A percentile compares a stretch with the other conserved stretches of the same genome.
These are phyloP conservation scores for Acanthosoma haemorrhoidale DNA, from an alignment of 2,888 invertebrate genomes.

Conservation along the genomic window DNA sequence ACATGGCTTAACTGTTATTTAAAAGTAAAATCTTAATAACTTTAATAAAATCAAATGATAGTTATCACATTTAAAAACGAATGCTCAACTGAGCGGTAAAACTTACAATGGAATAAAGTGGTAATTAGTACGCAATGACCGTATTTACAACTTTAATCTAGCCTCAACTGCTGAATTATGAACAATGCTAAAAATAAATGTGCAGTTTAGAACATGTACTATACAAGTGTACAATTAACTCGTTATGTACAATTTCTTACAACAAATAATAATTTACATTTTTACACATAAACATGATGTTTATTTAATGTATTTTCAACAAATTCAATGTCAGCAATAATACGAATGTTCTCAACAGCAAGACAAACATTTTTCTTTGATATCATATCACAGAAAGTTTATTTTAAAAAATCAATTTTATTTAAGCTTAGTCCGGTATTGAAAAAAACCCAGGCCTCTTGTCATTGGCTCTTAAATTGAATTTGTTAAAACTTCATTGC, in stretches of 20 bases:
- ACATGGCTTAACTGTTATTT: neutral
- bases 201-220: slow-evolving; percentile 11
- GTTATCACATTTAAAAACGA: slow-evolving; percentile 23
- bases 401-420: neutral
- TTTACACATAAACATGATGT: neutral
- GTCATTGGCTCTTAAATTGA: neutral
- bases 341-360: neutral
- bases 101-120: neutral
- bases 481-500: slow-evolving; percentile 9
- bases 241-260: slow-evolving; percentile 20
- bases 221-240: slow-evolving; percentile 25
- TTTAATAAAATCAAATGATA: neutral
- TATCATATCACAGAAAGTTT: neutral
- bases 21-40: neutral
- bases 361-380: slow-evolving; percentile 12
- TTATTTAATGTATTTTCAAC: neutral
- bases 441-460: slow-evolving; percentile 4
- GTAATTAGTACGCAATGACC: neutral
- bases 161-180: neutral
- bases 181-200: slow-evolving; percentile 15
- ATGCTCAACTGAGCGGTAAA: slow-evolving; percentile 18
- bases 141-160: slow-evolving; percentile 10
- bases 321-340: neutral
- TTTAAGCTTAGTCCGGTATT: neutral
- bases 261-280: slow-evolving; percentile 4